Evolutionary conservation across 2,888 invertebrate species (phyloP), one percentile per base, ranked within the genome.

Genomic region (Cephonodes hylas): DNA sequence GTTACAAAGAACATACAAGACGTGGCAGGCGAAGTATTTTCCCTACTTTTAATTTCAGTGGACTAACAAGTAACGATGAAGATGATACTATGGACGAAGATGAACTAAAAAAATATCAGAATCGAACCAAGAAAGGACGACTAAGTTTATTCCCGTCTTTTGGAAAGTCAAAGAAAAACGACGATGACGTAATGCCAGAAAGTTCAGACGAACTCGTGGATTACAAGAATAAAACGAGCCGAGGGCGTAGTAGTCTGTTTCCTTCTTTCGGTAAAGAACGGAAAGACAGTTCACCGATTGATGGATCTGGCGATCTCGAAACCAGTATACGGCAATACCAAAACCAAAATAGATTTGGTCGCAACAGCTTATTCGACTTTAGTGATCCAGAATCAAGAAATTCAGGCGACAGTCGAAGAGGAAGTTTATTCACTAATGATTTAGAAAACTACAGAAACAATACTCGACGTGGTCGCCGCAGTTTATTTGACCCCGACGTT

Each of bases 401-500:
- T 18, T 68, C 76, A 23, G 78, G 78, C 5, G 74, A 77, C 64
- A 67, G 70, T 56, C 75, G 79, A 8, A 71, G 80, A 46, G 70
- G 70, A 7, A 84, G 80, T 60, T 66, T 77, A 31, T 80, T 83
- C 31, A 77, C 82, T 44, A 81, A 69, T 67, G 90, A 91, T 46
- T 75, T 91, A 66, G 88, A 90, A 63, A 83, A 78, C 63, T 91
- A 91, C 62, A 86, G 77, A 70, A 89, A 88, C 53, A 86, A 67
- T 74, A 90, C 87, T n/a, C 84, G 77, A 69, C 81, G 83, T 63
- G 92, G 93, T 44, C 85, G 91, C 31, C 84, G 82, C 10, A 93
- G 91, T 69, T 75, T 91, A 48, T 94, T 92, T 63, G 91, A 91
- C 63, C 88, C 91, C 15, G 86, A 91, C 66, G 76, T 92, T 2